Conservation (phyloP, 2,888 invertebrate species). For the Meloe dianella region DNA sequence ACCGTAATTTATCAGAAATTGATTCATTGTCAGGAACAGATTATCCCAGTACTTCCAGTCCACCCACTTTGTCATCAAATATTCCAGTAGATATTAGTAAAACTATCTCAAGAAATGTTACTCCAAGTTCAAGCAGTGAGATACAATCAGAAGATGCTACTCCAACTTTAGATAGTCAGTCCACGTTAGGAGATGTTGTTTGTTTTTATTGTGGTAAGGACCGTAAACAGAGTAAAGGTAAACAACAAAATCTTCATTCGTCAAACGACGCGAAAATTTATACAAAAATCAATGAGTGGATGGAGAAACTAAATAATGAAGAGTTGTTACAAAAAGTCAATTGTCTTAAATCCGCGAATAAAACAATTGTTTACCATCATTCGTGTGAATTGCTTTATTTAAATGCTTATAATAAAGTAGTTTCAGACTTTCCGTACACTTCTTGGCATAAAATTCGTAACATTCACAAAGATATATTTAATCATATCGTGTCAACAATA, state of each 20-base stretch:
- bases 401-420: slow-evolving; percentile 27
- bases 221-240: slow-evolving; percentile 25
- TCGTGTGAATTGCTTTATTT: slow-evolving; percentile 16
- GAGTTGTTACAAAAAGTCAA: slow-evolving; percentile 18
- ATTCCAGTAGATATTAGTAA: neutral
- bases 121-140: neutral
- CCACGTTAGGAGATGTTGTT: neutral
- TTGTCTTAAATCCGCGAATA: slow-evolving; percentile 15
- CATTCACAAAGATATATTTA: slow-evolving; percentile 24
- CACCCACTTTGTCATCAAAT: neutral
- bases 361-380: neutral
- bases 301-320: slow-evolving; percentile 24
- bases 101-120: neutral
- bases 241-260: slow-evolving; percentile 27
- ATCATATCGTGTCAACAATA: slow-evolving; percentile 24
- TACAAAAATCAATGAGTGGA: slow-evolving; percentile 26
- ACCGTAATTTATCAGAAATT: no score
- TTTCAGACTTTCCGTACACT: slow-evolving; percentile 22
- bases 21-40: slow-evolving; percentile 8
- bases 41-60: neutral
- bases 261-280: slow-evolving; percentile 25
- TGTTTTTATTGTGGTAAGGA: slow-evolving; percentile 27
- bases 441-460: slow-evolving; percentile 27
- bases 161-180: neutral
- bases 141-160: neutral